These are phyloP conservation scores for Cichladusa arquata DNA, from an alignment of 2,113 vertebrate genomes.

Conservation along the genomic window DNA sequence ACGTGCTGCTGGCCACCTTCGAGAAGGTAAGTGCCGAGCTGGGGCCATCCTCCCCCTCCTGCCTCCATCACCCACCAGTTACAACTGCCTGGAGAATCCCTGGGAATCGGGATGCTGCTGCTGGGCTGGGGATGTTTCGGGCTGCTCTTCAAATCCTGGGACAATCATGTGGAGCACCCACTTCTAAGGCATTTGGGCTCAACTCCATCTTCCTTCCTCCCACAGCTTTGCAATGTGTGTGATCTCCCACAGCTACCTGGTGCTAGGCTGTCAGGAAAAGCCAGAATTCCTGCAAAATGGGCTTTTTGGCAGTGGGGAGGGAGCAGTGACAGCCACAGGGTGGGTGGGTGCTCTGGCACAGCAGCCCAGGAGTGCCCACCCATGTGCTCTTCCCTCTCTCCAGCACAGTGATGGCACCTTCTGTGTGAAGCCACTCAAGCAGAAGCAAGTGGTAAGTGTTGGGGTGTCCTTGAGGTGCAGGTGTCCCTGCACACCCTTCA, in stretches of 20 bases:
- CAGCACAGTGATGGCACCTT: slow-evolving; percentile 94
- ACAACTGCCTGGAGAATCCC: neutral
- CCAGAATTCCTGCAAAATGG: neutral
- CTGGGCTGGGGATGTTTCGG: neutral
- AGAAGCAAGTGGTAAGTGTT: slow-evolving; percentile 95
- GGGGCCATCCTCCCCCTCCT: neutral
- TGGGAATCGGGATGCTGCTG: accelerated
- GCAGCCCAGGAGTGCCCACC: neutral
- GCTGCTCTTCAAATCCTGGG: neutral
- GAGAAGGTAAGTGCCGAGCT: slow-evolving; percentile 84
- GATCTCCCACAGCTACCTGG: neutral
- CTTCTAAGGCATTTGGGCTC: neutral
- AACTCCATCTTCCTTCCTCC: neutral
- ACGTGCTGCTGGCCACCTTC: slow-evolving; percentile 93
- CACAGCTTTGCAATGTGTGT: neutral
- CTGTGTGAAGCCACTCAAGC: slow-evolving; percentile 97
- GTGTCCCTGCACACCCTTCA: too few relatives aligned
- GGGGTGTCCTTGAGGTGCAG: accelerated
- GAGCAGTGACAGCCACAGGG: neutral
- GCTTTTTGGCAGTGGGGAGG: neutral
- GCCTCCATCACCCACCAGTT: accelerated
- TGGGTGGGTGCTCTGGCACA: neutral
- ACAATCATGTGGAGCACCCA: neutral
- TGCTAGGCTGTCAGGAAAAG: neutral
- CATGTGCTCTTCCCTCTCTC: neutral